Evolutionary conservation across 2,888 invertebrate species (phyloP).

Genomic region (Chromoteleia sp.): DNA sequence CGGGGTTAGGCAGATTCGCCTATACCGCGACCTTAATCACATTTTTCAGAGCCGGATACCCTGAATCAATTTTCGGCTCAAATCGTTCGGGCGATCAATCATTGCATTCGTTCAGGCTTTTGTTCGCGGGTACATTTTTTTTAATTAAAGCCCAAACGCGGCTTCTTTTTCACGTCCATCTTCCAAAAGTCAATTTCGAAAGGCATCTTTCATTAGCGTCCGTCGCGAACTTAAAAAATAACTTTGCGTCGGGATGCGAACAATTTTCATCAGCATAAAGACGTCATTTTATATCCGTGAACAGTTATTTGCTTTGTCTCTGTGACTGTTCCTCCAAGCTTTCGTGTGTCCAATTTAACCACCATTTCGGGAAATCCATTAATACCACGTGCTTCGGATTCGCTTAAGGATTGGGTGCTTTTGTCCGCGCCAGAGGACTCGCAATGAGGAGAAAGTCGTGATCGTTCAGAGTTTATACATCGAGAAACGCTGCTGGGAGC

Average conservation of each 20-base stretch:
- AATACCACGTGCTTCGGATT: conserved; percentile 65
- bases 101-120: conserved; percentile 11
- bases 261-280: conserved; percentile 31
- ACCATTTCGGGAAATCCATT: conserved; percentile 64
- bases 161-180: conserved; percentile 23
- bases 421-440: conserved; percentile 49
- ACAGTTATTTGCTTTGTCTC: conserved; percentile 46
- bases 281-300: conserved; percentile 34
- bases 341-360: conserved; percentile 61
- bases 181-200: conserved; percentile 9
- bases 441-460: conserved; percentile 55
- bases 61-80: conserved; percentile 36
- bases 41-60: conserved; percentile 41
- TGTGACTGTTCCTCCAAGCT: conserved; percentile 42
- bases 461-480: conserved; percentile 62
- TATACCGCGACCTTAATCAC: conserved; percentile 31
- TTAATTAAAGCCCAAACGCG: conserved; percentile 17
- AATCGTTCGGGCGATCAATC: conserved; percentile 43
- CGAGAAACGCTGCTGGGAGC: conserved; percentile 17
- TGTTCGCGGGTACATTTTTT: conserved; percentile 16
- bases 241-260: background rate
- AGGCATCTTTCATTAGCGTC: conserved; percentile 20
- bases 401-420: conserved; percentile 54
- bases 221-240: too few relatives aligned
- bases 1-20: conserved; percentile 3